These are phyloP conservation scores for Phacellophora camtschatica DNA, from an alignment of 30 jellyfish, hydroid and myxozoan genomes.

Conservation along the genomic window DNA sequence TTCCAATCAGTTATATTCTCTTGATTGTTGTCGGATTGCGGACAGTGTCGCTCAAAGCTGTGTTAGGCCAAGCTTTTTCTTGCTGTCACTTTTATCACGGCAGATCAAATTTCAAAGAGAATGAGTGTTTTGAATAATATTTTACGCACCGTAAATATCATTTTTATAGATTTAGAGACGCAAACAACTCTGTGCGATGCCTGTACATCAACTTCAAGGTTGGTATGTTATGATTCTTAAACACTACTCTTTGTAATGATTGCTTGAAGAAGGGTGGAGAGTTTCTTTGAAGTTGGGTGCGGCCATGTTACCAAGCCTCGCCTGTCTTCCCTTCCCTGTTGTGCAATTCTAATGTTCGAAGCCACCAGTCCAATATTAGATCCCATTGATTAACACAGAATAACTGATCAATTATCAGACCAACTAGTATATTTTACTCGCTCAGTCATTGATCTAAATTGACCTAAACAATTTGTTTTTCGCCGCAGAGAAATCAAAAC, in stretches of 20 bases:
- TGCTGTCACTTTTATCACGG: neutral
- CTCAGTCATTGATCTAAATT: no score
- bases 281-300: conserved; percentile 59
- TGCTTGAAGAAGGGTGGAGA: conserved; percentile 51
- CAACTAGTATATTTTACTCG: no score
- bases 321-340: conserved; percentile 21
- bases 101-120: neutral
- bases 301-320: conserved; percentile 68
- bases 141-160: neutral
- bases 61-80: neutral
- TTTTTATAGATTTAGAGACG: conserved; percentile 32
- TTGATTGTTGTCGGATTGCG: no score
- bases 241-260: neutral
- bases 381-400: no score
- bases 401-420: no score
- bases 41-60: no score
- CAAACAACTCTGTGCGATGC: conserved; percentile 79
- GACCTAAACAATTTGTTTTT: no score
- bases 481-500: no score
- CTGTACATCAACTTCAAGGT: conserved; percentile 87
- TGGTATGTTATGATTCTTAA: no score
- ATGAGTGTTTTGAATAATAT: neutral
- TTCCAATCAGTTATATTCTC: no score
- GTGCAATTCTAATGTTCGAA: neutral
- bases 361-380: no score